Evolutionary conservation across 2,888 invertebrate species (phyloP).

Genomic region (Atethmia centrago): DNA sequence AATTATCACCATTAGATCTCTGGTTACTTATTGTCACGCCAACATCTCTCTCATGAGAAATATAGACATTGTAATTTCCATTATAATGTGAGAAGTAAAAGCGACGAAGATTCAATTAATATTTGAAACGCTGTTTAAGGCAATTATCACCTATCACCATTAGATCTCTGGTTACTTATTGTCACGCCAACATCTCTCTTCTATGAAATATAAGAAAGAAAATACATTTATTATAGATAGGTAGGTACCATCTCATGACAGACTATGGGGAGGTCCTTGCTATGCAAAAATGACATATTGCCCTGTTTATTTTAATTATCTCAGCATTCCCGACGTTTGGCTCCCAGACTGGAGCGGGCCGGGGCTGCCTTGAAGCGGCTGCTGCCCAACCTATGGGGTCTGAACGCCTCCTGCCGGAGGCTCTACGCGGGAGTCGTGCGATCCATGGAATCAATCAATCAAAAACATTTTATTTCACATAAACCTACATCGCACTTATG

Average conservation of each 20-base stretch:
- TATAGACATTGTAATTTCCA: constrained; percentile 15
- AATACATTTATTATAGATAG: too few species aligned
- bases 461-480: too few species aligned
- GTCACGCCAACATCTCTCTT: background rate
- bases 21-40: background rate
- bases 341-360: too few species aligned
- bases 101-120: background rate
- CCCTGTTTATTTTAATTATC: background rate
- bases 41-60: too few species aligned
- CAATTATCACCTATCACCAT: background rate
- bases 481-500: too few species aligned
- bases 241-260: background rate
- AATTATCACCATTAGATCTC: background rate
- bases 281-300: background rate
- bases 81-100: background rate
- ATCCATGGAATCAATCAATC: too few species aligned
- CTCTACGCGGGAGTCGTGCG: too few species aligned
- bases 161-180: background rate
- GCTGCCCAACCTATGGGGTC: too few species aligned
- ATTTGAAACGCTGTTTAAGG: constrained; percentile 2
- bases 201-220: background rate
- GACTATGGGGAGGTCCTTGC: background rate
- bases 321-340: background rate
- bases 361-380: too few species aligned
- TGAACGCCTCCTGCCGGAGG: too few species aligned